Conservation (phyloP, 2,797 vertebrate genomes). For the Parotocinclus haroldoi region DNA sequence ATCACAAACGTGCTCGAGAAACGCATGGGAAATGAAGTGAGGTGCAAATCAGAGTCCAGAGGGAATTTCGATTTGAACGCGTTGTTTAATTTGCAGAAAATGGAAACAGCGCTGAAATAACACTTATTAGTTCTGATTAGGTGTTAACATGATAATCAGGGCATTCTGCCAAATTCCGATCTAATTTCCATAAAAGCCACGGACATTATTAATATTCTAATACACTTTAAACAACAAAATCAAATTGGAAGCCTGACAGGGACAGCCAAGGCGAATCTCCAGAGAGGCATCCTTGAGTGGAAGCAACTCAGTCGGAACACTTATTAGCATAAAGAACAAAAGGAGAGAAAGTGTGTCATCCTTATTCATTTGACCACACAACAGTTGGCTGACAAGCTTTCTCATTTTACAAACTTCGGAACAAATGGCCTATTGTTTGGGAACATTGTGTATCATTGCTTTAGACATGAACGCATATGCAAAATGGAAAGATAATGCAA, state of each 20-base stretch:
- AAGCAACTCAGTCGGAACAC: slow-evolving; percentile 35
- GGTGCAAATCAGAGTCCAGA: slow-evolving; percentile 31
- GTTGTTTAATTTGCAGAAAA: slow-evolving; percentile 35
- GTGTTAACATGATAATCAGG: slow-evolving; percentile 33
- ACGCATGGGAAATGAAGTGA: slow-evolving; percentile 16
- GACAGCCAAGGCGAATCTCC: slow-evolving; percentile 11
- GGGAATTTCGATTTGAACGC: slow-evolving; percentile 29
- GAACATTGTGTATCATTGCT: slow-evolving; percentile 3
- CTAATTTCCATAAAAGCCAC: slow-evolving; percentile 31
- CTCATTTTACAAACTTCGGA: not conserved
- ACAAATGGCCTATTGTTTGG: slow-evolving; percentile 7
- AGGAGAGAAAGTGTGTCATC: slow-evolving; percentile 19
- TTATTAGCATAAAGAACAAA: slow-evolving; percentile 50
- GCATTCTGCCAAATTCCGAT: slow-evolving; percentile 30
- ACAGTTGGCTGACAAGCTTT: slow-evolving; percentile 14
- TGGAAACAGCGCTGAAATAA: slow-evolving; percentile 20
- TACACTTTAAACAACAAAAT: slow-evolving; percentile 27
- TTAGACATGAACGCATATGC: not conserved
- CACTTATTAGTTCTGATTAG: slow-evolving; percentile 40
- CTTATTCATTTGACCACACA: slow-evolving; percentile 14
- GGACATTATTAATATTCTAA: slow-evolving; percentile 33
- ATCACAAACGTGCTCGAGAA: slow-evolving; percentile 1
- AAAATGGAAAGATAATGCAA: no score
- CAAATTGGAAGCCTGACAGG: slow-evolving; percentile 22
- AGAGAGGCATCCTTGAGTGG: slow-evolving; percentile 25